Evolutionary conservation across 2,797 vertebrate genomes (phyloP).

Genomic region (Aphelocoma californica): DNA sequence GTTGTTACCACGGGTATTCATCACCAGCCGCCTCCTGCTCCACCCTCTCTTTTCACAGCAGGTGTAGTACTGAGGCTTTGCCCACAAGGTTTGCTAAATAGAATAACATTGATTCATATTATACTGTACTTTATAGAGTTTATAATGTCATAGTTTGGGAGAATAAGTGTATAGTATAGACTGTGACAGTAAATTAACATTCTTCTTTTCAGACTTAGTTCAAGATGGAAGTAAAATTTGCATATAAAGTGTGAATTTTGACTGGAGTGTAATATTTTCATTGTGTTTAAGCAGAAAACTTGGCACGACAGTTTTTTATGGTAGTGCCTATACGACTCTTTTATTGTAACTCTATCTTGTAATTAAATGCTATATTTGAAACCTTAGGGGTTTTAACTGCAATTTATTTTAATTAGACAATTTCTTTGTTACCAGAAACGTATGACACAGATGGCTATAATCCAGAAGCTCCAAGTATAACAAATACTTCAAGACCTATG

Average conservation of each 20-base stretch:
- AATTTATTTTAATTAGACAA: constrained; percentile 76
- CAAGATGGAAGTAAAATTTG: not conserved
- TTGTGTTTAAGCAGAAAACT: not conserved
- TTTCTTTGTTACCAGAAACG: constrained; percentile 82
- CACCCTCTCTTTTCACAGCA: constrained; percentile 85
- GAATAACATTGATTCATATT: constrained; percentile 62
- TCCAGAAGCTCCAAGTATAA: constrained; percentile 97
- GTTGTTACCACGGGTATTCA: constrained; percentile 95
- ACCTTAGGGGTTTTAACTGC: constrained; percentile 53
- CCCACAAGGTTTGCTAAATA: constrained; percentile 66
- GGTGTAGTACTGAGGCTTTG: constrained; percentile 80
- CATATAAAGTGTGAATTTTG: not conserved
- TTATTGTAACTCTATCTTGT: not conserved
- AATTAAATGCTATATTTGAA: not conserved
- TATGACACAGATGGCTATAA: constrained; percentile 96
- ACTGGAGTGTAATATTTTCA: not conserved
- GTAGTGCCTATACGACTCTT: not conserved
- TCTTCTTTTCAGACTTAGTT: not conserved
- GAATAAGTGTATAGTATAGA: not conserved
- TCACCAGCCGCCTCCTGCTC: constrained; percentile 86
- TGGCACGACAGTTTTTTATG: not conserved
- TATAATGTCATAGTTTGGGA: not conserved
- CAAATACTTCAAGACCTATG: constrained; percentile 88
- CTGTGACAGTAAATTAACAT: not conserved
- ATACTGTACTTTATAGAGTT: not conserved